Conservation (phyloP, 2,888 invertebrate genomes). For the Brachynemurus nebulosus region DNA sequence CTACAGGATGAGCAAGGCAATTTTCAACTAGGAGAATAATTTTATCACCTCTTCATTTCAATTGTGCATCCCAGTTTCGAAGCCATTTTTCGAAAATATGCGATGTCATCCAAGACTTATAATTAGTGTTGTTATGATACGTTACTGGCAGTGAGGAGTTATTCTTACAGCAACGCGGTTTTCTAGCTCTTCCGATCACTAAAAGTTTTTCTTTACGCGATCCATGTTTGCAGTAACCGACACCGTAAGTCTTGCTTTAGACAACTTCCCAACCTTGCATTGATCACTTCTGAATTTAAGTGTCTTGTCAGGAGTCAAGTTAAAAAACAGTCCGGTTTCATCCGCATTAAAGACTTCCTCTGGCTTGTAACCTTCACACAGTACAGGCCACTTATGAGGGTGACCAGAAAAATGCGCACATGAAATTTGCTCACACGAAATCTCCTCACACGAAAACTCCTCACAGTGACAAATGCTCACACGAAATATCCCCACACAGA, state of each 20-base stretch:
- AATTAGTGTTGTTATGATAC: neutral
- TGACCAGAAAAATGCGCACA: too few relatives aligned
- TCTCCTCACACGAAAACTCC: too few relatives aligned
- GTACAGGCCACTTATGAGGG: conserved; percentile 1
- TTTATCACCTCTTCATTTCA: neutral
- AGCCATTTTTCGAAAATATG: neutral
- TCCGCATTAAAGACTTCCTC: conserved; percentile 1
- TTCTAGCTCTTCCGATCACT: conserved; percentile 17
- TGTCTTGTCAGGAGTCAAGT: conserved; percentile 19
- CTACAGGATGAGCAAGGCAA: neutral
- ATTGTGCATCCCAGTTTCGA: neutral
- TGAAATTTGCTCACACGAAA: too few relatives aligned
- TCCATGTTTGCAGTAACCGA: conserved; percentile 19
- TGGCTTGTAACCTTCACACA: conserved; percentile 1
- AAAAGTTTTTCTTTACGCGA: conserved; percentile 18
- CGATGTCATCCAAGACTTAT: neutral
- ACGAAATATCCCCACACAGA: too few relatives aligned
- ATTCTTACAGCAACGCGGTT: too few relatives aligned
- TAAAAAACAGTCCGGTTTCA: conserved; percentile 4
- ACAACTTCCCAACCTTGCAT: conserved; percentile 18
- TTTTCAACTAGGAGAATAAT: neutral
- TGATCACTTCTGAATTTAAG: conserved; percentile 19
- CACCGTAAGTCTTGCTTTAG: conserved; percentile 19
- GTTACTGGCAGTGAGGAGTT: neutral
- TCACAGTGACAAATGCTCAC: too few relatives aligned